Base-by-base conservation (phyloP, 2,113 vertebrate genomes). In the Corvus moneduloides region DNA sequence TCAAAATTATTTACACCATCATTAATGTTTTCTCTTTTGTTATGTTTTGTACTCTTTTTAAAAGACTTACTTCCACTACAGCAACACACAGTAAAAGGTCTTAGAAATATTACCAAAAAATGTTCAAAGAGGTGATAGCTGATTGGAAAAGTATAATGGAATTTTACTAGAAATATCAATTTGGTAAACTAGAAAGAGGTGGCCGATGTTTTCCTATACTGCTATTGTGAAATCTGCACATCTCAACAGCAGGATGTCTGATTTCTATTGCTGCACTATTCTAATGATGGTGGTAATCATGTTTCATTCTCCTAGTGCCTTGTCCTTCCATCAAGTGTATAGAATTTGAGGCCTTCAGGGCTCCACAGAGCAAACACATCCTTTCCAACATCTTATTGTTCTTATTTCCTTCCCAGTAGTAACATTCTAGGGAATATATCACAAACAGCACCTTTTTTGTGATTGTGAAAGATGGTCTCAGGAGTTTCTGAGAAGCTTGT, bases 1-100 rank as follows among this genome's bases (percentile, higher is more conserved):
- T 68, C 85, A 92, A 86, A 80, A 84, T 90, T 84, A 96, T 95
- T 93, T 97, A 96, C 37, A 75, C 24, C 33, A 90, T 58, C 90
- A 81, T 80, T 86, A 93, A 81, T 87, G 64, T 11, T 56, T 94
- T 78, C 72, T 71, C 75, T 91, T 93, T 74, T 71, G 61, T 67
- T 86, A 84, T 88, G 59, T 84, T 95, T 91, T 84, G 72, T 90
- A 78, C 67, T 92, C 89, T 54, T 67, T 12, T 1, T 15, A 11
- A 17, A 51, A 68, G 83, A 86, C 72, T 90, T 92, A 86, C 15
- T 90, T 97, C 32, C n/a, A 63, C 39, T 91, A 72, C 22, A 87
- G 58, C 52, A 92, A 84, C 49, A 75, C 3, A 15, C 23, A 75
- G 7, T 54, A 56, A 89, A 89, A 94, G 10, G 68, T 87, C 88